Conservation (phyloP, 2,888 invertebrate species). For the Spodoptera picta region DNA sequence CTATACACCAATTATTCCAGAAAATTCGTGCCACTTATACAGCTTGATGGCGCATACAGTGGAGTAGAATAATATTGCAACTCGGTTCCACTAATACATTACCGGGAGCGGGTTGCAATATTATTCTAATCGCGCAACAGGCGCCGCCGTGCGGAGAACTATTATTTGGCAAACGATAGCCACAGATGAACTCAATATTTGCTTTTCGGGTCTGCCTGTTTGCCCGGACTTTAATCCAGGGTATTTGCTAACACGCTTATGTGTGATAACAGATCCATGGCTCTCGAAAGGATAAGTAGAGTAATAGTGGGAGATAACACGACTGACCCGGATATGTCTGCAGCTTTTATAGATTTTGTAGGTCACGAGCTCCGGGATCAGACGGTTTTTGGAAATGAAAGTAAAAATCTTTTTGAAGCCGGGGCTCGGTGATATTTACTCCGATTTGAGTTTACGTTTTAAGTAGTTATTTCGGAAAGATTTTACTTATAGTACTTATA, state of each 20-base stretch:
- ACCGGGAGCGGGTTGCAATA: slow-evolving; percentile 40
- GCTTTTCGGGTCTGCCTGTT: slow-evolving; percentile 21
- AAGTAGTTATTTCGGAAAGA: too few species aligned
- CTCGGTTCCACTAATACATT: slow-evolving; percentile 41
- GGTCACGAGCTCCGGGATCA: too few species aligned
- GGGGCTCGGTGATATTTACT: too few species aligned
- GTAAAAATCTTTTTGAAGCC: too few species aligned
- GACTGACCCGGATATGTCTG: slow-evolving; percentile 7
- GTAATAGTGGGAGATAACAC: slow-evolving; percentile 13
- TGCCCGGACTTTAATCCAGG: slow-evolving; percentile 22
- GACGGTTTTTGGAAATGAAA: too few species aligned
- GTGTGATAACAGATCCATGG: slow-evolving; percentile 21
- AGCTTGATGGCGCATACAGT: slow-evolving; percentile 14
- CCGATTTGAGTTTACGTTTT: too few species aligned
- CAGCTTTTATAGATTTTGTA: neutral
- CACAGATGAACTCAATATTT: slow-evolving; percentile 49
- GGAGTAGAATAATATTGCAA: slow-evolving; percentile 35
- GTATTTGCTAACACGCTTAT: slow-evolving; percentile 29
- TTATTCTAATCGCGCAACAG: slow-evolving; percentile 47
- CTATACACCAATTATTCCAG: slow-evolving; percentile 23
- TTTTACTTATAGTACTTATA: too few species aligned
- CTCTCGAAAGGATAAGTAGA: slow-evolving; percentile 31
- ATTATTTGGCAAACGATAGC: slow-evolving; percentile 46
- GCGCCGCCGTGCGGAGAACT: slow-evolving; percentile 14
- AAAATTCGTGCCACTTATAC: slow-evolving; percentile 34